Conservation (phyloP, 2,888 invertebrate species). For the Tipula helvola region DNA sequence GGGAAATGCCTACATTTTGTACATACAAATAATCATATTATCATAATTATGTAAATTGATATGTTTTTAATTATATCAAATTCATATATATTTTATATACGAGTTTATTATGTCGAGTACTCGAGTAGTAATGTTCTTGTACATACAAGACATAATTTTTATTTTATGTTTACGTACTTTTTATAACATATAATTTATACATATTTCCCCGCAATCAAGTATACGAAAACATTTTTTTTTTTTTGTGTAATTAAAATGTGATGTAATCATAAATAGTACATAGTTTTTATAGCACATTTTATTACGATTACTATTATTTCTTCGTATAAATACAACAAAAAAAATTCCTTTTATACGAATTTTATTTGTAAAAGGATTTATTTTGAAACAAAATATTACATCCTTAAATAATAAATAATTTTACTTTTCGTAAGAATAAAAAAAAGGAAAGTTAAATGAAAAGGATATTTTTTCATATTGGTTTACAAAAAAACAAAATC, state of each 20-base stretch:
- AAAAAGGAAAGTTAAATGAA: neutral
- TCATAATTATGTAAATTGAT: neutral
- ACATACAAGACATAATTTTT: neutral
- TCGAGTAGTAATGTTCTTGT: neutral
- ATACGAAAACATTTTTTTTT: neutral
- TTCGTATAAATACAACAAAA: neutral
- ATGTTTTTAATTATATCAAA: neutral
- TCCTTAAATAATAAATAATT: neutral
- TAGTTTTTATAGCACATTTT: neutral
- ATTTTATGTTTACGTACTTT: neutral
- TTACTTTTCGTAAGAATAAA: neutral
- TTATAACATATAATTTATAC: neutral
- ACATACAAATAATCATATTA: slow-evolving; percentile 4
- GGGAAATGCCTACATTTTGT: neutral
- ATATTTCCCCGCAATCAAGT: neutral
- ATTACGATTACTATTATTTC: neutral
- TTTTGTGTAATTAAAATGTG: neutral
- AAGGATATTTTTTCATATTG: neutral
- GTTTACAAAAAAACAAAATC: neutral
- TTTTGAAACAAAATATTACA: neutral
- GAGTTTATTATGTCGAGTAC: neutral
- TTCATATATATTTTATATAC: neutral
- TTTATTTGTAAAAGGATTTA: neutral
- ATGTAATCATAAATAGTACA: neutral
- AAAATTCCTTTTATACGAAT: neutral